Evolutionary conservation across 2,113 vertebrate species (phyloP), one percentile per base, ranked within the genome.

Genomic region (Petrocephalus microphthalmus): DNA sequence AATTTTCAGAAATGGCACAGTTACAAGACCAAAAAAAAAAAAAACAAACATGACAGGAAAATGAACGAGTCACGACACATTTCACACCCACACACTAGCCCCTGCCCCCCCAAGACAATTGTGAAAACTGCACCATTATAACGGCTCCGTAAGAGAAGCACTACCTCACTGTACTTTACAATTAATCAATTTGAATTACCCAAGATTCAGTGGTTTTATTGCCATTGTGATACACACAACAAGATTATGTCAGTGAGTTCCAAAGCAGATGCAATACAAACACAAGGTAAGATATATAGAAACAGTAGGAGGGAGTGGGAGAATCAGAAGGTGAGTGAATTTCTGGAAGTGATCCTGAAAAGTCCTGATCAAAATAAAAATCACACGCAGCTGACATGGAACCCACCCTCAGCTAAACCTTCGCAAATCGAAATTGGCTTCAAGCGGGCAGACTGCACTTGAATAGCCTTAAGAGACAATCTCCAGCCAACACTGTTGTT

Each of bases 31-130:
- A 90, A 91, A 89, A 90, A 90, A 89, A 90, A 90, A 91, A 90
- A 90, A 90, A 89, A 53, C 71, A 90, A 90, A 93, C 92, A 94
- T 93, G 89, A 91, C 89, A 90, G 89, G 91, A 89, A 91, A 93
- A 94, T 93, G 87, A 90, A 89, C 90, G 83, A 84, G 90, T 89
- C 88, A 90, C 92, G 92, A 93, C 91, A 89, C 89, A 86, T 87
- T 51, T 88, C 52, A 84, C 4, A 25, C 20, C 51, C 45, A 3
- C 78, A 45, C 22, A 22, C 2, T 42, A 13, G 88, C 57, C n/a
- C 57, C 57, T 22, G 89, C 89, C 91, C 92, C 87, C 89, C 91
- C 91, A 88, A 88, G 85, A 88, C 52, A 29, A 15, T 25, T 53
- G n/a, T 51, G 49, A 37, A 13, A 56, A 83, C 78, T 25, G n/a